A percentile compares a stretch with the other conserved stretches of the same genome.
These are phyloP conservation scores for Myopa testacea DNA, from an alignment of 2,888 invertebrate species.

Conservation along the genomic window DNA sequence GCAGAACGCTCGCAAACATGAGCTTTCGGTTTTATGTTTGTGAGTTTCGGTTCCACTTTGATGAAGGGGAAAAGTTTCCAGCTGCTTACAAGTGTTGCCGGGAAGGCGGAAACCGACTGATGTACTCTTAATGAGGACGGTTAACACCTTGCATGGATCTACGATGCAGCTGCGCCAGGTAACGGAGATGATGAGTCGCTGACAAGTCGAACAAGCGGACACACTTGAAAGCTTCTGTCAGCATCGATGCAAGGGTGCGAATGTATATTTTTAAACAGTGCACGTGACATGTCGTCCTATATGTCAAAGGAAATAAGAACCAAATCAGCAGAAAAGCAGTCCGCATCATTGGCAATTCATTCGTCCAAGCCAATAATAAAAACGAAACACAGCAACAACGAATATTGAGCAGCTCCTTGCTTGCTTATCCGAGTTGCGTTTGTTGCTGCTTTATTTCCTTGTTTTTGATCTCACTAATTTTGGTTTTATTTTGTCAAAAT, in stretches of 20 bases:
- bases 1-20: constrained; percentile 46
- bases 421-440: no score
- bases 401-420: no score
- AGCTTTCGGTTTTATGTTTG: constrained; percentile 47
- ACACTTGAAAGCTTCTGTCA: background rate
- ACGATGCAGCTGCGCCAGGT: background rate
- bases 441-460: no score
- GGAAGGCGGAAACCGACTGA: constrained; percentile 24
- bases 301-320: no score
- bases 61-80: constrained; percentile 44
- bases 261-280: background rate
- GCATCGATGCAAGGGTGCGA: background rate
- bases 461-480: no score
- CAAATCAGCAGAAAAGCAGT: no score
- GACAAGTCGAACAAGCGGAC: background rate
- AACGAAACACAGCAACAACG: no score
- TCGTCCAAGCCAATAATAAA: no score
- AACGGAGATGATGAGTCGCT: background rate
- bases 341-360: no score
- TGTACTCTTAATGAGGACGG: constrained; percentile 32
- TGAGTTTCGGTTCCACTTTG: constrained; percentile 29
- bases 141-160: background rate
- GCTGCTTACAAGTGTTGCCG: constrained; percentile 23
- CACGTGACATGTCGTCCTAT: background rate
- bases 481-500: no score